Percentiles rank a stretch among this genome's conserved stretches.
phyloP scores from a whole-genome alignment of 1,140 invertebrate species.

The Tigriopus japonicus region DNA sequence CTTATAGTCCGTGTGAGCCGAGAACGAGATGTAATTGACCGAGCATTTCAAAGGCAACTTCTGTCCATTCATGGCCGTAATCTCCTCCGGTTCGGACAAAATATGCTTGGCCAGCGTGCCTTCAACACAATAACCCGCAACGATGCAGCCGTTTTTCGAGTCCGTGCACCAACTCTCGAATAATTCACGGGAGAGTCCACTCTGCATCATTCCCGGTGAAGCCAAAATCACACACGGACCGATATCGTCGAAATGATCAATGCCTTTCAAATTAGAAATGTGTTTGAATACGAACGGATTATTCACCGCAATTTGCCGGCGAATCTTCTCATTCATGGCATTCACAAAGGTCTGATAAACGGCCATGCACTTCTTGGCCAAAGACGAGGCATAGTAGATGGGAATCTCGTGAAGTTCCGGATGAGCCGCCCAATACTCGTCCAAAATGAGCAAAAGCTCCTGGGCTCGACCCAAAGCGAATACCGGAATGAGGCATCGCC shows the following conservation, averaged over 20 bases:
- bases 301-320: constrained; percentile 86
- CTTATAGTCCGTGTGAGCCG: constrained; percentile 96
- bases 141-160: constrained; percentile 60
- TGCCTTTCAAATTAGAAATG: constrained; percentile 95
- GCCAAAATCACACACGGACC: constrained; percentile 99
- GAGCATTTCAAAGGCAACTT: constrained; percentile 91
- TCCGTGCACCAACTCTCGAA: constrained; percentile 99
- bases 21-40: constrained; percentile 98
- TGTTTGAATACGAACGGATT: constrained; percentile 99
- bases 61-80: constrained; percentile 81
- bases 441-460: constrained; percentile 80
- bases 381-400: constrained; percentile 95
- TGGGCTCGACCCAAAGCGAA: constrained; percentile 96
- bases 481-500: constrained; percentile 91
- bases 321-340: constrained; percentile 96
- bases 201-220: constrained; percentile 99
- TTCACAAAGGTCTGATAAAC: constrained; percentile 99
- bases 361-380: constrained; percentile 99
- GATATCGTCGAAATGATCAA: constrained; percentile 98
- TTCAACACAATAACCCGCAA: constrained; percentile 83
- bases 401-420: constrained; percentile 97
- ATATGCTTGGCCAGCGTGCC: constrained; percentile 94
- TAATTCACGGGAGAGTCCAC: constrained; percentile 83
- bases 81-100: constrained; percentile 92
- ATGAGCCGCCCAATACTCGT: constrained; percentile 94